These are phyloP conservation scores for Stenodera caucasica DNA, from an alignment of 2,888 invertebrate genomes.

Conservation along the genomic window DNA sequence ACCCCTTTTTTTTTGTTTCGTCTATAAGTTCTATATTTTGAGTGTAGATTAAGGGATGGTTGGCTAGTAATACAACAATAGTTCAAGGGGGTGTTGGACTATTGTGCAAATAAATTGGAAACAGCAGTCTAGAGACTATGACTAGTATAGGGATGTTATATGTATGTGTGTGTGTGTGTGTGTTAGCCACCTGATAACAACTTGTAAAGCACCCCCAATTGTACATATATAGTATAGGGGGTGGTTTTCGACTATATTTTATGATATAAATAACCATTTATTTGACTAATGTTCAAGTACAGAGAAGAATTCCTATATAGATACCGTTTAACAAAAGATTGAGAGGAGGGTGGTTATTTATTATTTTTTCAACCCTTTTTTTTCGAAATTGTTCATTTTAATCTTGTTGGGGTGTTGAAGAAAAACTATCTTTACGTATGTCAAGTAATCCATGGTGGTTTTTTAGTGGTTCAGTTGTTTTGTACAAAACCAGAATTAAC, in stretches of 20 bases:
- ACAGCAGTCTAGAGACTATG: slow-evolving; percentile 50
- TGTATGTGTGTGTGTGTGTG: neutral
- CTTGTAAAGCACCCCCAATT: slow-evolving; percentile 22
- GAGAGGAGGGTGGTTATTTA: neutral
- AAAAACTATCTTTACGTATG: slow-evolving; percentile 1
- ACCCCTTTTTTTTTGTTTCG: neutral
- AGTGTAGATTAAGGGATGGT: no score
- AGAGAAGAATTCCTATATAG: slow-evolving; percentile 44
- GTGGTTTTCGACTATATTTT: slow-evolving; percentile 24
- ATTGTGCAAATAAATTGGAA: slow-evolving; percentile 52
- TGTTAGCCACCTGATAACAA: slow-evolving; percentile 33
- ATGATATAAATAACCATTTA: slow-evolving; percentile 48
- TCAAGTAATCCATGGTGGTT: neutral
- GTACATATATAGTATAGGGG: slow-evolving; percentile 27
- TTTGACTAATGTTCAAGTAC: slow-evolving; percentile 50
- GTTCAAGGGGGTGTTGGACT: slow-evolving; percentile 40
- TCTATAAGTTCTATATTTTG: neutral
- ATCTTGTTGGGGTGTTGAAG: neutral
- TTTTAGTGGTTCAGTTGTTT: neutral
- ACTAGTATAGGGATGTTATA: slow-evolving; percentile 14
- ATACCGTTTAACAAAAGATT: neutral
- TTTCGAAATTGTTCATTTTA: slow-evolving; percentile 1
- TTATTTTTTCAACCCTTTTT: neutral
- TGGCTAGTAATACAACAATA: neutral
- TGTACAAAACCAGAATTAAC: neutral